A percentile compares a stretch with the other conserved stretches of the same genome.
phyloP scores from a whole-genome alignment of 2,113 vertebrate species.

The Pipra filicauda region DNA sequence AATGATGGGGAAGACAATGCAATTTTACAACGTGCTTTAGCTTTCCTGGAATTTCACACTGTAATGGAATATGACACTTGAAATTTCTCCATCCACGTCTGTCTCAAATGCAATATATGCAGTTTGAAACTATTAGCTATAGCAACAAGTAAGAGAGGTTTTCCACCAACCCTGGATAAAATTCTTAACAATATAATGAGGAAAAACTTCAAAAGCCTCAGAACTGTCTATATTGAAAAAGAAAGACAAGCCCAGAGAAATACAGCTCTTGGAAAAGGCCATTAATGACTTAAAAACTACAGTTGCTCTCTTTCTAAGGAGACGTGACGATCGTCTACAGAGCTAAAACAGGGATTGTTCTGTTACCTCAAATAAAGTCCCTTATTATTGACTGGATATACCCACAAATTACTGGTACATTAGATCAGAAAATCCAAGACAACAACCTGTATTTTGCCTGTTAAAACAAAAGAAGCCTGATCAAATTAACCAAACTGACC shows the following conservation, averaged over 20 bases:
- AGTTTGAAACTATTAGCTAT: neutral
- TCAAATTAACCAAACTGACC: neutral
- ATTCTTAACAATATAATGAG: neutral
- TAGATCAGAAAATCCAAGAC: neutral
- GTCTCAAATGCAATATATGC: neutral
- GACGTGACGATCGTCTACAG: neutral
- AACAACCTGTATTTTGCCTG: neutral
- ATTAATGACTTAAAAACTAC: neutral
- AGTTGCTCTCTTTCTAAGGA: neutral
- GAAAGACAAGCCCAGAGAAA: neutral
- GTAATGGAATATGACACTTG: neutral
- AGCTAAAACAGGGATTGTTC: neutral
- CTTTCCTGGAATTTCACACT: constrained; percentile 1
- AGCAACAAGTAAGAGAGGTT: neutral
- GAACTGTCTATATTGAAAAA: neutral
- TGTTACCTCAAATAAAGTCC: neutral
- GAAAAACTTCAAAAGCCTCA: neutral
- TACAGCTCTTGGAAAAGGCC: neutral
- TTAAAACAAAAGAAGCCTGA: neutral
- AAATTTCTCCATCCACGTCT: neutral
- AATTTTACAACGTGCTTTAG: constrained; percentile 33
- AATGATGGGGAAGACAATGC: neutral
- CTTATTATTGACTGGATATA: neutral
- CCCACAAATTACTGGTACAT: neutral
- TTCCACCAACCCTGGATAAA: neutral